Evolutionary conservation across 2,113 vertebrate species (phyloP).

Genomic region (Holacanthus passer): DNA sequence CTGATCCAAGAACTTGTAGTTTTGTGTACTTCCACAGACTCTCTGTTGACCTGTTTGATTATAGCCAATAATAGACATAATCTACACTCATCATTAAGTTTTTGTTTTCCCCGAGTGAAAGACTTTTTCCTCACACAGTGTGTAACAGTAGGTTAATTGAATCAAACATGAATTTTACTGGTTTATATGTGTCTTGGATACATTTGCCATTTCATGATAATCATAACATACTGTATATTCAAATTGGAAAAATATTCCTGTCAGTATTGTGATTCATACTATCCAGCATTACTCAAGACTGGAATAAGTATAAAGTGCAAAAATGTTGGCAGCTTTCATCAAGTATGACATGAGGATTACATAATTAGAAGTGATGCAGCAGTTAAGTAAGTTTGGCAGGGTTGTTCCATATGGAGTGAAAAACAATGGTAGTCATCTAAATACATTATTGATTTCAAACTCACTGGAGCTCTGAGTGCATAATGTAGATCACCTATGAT

Average conservation of each 20-base stretch:
- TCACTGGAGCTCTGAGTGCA: neutral
- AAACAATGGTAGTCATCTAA: constrained; percentile 8
- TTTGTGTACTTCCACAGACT: too few species aligned
- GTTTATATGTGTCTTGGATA: neutral
- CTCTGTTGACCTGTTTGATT: too few species aligned
- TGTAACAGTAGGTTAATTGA: neutral
- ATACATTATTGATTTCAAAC: constrained; percentile 15
- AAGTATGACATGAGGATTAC: neutral
- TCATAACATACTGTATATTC: neutral
- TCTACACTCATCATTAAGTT: too few species aligned
- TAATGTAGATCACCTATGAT: constrained; percentile 21
- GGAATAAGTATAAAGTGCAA: neutral
- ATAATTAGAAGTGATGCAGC: neutral
- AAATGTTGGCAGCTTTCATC: neutral
- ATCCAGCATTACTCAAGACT: neutral
- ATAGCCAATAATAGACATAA: too few species aligned
- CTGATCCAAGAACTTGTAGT: neutral
- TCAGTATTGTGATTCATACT: neutral
- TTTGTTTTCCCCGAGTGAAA: neutral
- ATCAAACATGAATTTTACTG: neutral
- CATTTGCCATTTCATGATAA: neutral
- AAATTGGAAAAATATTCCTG: neutral
- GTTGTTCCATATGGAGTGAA: neutral
- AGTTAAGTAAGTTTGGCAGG: neutral
- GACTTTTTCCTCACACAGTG: neutral